Conservation (phyloP, 2,113 vertebrate genomes). For the Elephantulus edwardii region DNA sequence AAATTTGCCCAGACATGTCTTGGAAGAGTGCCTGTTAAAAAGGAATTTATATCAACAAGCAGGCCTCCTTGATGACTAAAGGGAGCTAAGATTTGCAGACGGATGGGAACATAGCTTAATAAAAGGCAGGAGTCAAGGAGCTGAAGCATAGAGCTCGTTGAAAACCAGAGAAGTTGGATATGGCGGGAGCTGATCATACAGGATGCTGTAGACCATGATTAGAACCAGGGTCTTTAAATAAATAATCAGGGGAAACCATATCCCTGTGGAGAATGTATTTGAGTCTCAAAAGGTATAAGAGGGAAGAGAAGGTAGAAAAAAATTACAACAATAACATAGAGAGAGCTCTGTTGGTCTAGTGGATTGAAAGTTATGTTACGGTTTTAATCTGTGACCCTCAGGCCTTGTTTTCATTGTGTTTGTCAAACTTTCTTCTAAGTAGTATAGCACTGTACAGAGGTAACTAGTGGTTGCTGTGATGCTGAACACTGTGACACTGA, state of each 20-base stretch:
- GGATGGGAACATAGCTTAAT: not conserved
- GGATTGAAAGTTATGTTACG: too few relatives aligned
- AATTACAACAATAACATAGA: too few relatives aligned
- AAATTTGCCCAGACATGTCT: too few relatives aligned
- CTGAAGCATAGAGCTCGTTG: not conserved
- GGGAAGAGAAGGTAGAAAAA: not conserved
- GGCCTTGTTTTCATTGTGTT: too few relatives aligned
- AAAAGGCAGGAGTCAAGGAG: not conserved
- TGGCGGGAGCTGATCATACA: not conserved
- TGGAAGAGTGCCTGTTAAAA: not conserved
- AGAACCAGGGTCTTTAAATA: not conserved
- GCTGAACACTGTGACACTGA: too few relatives aligned
- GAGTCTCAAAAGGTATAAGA: not conserved
- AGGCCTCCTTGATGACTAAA: not conserved
- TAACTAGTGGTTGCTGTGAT: too few relatives aligned
- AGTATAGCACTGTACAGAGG: too few relatives aligned
- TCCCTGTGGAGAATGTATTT: not conserved
- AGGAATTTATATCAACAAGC: not conserved
- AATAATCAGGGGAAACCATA: not conserved
- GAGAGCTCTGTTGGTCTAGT: too few relatives aligned
- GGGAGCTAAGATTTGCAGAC: not conserved
- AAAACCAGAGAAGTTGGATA: not conserved
- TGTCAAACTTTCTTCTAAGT: too few relatives aligned
- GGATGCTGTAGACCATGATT: not conserved
- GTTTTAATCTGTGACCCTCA: too few relatives aligned